A percentile compares a stretch with the other conserved stretches of the same genome.
phyloP scores from a whole-genome alignment of 64 coral and sea anemone genomes.

The Pachyseris speciosa region DNA sequence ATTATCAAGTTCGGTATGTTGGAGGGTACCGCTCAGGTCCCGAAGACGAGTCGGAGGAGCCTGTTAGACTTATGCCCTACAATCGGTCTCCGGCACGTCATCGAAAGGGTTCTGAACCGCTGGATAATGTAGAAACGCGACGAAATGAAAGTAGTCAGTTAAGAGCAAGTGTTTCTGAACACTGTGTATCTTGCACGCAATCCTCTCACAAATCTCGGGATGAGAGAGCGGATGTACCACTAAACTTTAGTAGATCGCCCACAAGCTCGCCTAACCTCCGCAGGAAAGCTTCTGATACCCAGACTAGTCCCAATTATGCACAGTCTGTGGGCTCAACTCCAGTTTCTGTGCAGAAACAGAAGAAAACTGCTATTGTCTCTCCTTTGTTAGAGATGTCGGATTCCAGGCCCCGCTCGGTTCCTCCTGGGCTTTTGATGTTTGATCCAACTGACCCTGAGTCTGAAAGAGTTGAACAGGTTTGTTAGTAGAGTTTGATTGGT shows the following conservation, averaged over 20 bases:
- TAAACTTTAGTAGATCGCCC: constrained; percentile 57
- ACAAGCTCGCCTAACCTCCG: constrained; percentile 34
- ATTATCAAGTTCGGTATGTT: constrained; percentile 65
- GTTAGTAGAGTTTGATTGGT: neutral
- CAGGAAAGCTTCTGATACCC: constrained; percentile 49
- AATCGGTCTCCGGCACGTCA: constrained; percentile 43
- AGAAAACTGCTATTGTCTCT: constrained; percentile 92
- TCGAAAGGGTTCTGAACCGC: constrained; percentile 43
- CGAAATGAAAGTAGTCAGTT: neutral
- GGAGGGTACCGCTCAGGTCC: constrained; percentile 51
- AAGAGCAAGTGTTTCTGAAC: constrained; percentile 20
- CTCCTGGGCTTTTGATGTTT: constrained; percentile 71
- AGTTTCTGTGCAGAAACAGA: constrained; percentile 33
- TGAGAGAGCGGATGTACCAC: neutral
- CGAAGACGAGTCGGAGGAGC: neutral
- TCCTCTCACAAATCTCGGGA: constrained; percentile 36
- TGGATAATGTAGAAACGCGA: neutral
- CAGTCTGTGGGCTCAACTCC: constrained; percentile 17
- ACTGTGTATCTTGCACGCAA: constrained; percentile 1
- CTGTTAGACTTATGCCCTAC: constrained; percentile 45
- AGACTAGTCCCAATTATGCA: constrained; percentile 17
- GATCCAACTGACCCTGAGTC: constrained; percentile 90
- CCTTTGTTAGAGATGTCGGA: constrained; percentile 70
- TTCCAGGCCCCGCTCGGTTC: constrained; percentile 66
- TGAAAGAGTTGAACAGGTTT: constrained; percentile 83